Percentiles rank a stretch among this genome's conserved stretches.
phyloP scores from a whole-genome alignment of 64 coral and sea anemone genomes.

The Dendrophyllia cribrosa region DNA sequence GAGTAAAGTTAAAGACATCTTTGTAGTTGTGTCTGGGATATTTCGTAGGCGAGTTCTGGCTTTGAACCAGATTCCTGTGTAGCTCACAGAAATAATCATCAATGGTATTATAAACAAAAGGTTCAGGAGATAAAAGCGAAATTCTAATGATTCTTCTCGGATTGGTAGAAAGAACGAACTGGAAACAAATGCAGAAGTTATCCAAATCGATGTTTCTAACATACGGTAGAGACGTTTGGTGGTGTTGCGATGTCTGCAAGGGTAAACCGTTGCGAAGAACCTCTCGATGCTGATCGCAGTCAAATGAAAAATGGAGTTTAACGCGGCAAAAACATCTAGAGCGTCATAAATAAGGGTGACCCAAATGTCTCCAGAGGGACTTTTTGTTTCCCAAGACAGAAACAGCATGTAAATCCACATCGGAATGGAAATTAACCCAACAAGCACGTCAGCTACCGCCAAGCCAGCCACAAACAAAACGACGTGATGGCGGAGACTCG shows the following conservation, averaged over 20 bases:
- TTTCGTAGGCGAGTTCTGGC: slow-evolving; percentile 11
- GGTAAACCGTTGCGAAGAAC: slow-evolving; percentile 21
- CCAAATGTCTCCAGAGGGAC: not conserved
- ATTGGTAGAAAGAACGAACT: slow-evolving; percentile 30
- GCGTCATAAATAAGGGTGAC: slow-evolving; percentile 15
- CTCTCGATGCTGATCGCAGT: slow-evolving; percentile 58
- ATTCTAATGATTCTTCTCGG: not conserved
- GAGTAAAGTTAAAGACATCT: slow-evolving; percentile 42
- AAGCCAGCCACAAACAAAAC: slow-evolving; percentile 67
- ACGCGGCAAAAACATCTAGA: slow-evolving; percentile 55
- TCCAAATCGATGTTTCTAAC: slow-evolving; percentile 32
- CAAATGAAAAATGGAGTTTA: slow-evolving; percentile 74
- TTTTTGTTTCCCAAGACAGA: not conserved
- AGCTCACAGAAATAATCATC: slow-evolving; percentile 1
- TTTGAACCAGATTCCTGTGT: slow-evolving; percentile 27
- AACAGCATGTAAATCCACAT: slow-evolving; percentile 60
- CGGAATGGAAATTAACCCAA: slow-evolving; percentile 43
- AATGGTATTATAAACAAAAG: slow-evolving; percentile 51
- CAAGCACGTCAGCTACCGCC: slow-evolving; percentile 51
- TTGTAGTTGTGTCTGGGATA: slow-evolving; percentile 15
- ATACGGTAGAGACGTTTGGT: slow-evolving; percentile 15
- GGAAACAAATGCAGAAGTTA: slow-evolving; percentile 10
- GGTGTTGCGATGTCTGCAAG: not conserved
- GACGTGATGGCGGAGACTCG: slow-evolving; percentile 10
- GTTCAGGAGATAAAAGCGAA: slow-evolving; percentile 55